Conservation (phyloP, 1,140 invertebrate genomes). For the Zaprionus inermis region DNA sequence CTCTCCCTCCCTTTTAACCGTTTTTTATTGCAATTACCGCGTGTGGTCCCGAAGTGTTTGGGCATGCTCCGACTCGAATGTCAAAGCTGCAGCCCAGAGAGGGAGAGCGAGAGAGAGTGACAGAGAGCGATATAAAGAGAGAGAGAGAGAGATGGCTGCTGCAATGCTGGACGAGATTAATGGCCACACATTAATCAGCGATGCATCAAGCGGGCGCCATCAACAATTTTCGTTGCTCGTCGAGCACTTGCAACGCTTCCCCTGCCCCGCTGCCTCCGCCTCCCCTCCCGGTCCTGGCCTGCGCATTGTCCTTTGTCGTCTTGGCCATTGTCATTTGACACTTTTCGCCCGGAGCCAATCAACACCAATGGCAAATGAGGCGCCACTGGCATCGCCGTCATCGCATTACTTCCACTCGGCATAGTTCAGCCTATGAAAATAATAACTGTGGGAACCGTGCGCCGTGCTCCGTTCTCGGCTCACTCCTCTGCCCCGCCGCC, state of each 20-base stretch:
- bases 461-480: background rate
- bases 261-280: background rate
- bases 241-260: conserved; percentile 63
- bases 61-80: conserved; percentile 5
- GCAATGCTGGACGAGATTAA: conserved; percentile 63
- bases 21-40: conserved; percentile 49
- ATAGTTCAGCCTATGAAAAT: conserved; percentile 80
- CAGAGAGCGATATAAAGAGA: too few species aligned
- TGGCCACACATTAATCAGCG: conserved; percentile 70
- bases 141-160: background rate
- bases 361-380: conserved; percentile 70
- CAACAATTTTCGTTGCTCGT: conserved; percentile 34
- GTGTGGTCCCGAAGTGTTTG: conserved; percentile 38
- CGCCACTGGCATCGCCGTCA: conserved; percentile 57
- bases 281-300: background rate
- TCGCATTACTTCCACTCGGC: conserved; percentile 78
- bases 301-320: conserved; percentile 8
- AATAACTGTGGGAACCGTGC: conserved; percentile 80
- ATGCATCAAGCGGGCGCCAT: conserved; percentile 57
- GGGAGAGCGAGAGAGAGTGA: too few species aligned
- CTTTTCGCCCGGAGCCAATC: conserved; percentile 71
- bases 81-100: conserved; percentile 1
- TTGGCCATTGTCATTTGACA: conserved; percentile 70
- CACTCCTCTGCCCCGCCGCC: background rate
- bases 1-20: background rate